Evolutionary conservation across 2,797 vertebrate species (phyloP).

Genomic region (Malacoraja senta): DNA sequence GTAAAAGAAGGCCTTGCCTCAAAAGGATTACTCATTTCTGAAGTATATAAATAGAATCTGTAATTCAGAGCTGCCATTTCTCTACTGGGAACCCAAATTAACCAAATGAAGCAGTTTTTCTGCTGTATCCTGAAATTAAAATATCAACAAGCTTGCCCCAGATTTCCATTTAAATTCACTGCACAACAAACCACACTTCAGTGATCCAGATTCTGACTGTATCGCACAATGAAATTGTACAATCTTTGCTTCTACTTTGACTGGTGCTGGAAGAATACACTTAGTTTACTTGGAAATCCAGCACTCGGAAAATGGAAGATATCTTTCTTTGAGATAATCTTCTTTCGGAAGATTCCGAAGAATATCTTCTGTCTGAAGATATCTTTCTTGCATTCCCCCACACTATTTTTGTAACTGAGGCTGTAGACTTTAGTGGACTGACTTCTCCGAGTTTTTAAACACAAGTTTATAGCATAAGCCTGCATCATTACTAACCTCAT

Average conservation of each 20-base stretch:
- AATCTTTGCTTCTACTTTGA: neutral
- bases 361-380: too few relatives aligned
- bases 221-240: neutral
- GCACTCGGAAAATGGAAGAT: neutral
- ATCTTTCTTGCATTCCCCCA: neutral
- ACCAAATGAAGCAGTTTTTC: neutral
- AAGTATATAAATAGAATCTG: neutral
- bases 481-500: neutral
- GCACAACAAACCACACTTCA: neutral
- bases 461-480: neutral
- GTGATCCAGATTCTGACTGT: neutral
- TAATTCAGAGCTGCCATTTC: too few relatives aligned
- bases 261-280: neutral
- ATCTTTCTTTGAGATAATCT: neutral
- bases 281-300: neutral
- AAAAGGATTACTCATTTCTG: neutral
- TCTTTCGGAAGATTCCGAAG: too few relatives aligned
- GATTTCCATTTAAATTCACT: neutral
- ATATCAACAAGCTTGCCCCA: neutral
- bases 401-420: neutral
- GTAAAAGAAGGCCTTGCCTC: neutral
- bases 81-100: too few relatives aligned
- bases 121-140: neutral
- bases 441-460: neutral
- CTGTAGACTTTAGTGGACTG: neutral